These are phyloP conservation scores for Megalurothrips usitatus DNA, from an alignment of 2,888 invertebrate species.

Conservation along the genomic window DNA sequence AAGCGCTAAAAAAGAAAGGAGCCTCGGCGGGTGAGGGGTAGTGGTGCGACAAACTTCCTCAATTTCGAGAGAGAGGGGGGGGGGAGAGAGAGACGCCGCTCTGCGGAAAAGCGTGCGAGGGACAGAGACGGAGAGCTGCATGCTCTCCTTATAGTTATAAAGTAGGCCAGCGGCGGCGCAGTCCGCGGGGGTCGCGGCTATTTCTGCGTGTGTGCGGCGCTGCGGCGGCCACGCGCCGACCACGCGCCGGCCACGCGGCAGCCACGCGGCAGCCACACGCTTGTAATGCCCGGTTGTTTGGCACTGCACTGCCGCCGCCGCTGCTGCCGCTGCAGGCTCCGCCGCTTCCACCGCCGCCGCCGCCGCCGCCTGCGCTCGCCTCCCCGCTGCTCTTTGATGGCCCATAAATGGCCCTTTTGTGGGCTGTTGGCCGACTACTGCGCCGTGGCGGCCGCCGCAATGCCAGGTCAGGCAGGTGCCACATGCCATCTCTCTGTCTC, in stretches of 20 bases:
- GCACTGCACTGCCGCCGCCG: too few relatives aligned
- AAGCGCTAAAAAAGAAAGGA: background rate
- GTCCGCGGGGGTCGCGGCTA: background rate
- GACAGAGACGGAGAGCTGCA: background rate
- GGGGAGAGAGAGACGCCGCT: too few relatives aligned
- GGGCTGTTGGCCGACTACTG: background rate
- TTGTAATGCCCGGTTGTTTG: too few relatives aligned
- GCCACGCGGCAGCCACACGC: background rate
- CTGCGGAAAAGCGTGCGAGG: too few relatives aligned
- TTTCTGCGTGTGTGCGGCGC: background rate
- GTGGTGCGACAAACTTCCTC: slow-evolving; percentile 4
- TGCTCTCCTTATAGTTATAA: background rate
- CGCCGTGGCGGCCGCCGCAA: background rate
- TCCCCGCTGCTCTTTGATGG: background rate
- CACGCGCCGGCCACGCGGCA: background rate
- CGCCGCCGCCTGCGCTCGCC: background rate
- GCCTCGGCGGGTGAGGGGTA: background rate
- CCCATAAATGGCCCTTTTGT: slow-evolving; percentile 17
- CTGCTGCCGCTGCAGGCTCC: background rate
- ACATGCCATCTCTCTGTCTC: background rate
- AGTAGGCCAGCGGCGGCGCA: background rate
- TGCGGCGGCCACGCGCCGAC: background rate
- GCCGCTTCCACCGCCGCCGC: background rate
- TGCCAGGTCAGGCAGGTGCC: background rate
- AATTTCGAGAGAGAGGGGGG: background rate